Evolutionary conservation across 2,797 vertebrate species (phyloP).

Genomic region (Calcarius lapponicus): DNA sequence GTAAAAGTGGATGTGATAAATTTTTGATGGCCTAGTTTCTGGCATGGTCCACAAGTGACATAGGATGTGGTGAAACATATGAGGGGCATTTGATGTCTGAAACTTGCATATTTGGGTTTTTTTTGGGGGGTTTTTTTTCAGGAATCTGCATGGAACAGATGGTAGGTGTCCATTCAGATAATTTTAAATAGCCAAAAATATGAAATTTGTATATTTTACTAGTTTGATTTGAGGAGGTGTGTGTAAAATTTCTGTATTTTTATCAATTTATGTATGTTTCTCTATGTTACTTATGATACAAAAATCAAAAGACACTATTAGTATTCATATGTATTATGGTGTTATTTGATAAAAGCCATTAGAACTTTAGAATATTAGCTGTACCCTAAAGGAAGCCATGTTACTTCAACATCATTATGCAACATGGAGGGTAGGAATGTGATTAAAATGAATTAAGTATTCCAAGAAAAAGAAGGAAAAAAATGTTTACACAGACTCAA

Average conservation of each 20-base stretch:
- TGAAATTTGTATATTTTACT: not conserved
- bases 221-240: not conserved
- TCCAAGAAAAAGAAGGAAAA: not conserved
- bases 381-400: not conserved
- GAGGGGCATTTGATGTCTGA: not conserved
- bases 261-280: not conserved
- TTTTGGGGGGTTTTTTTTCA: not conserved
- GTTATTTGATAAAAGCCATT: not conserved
- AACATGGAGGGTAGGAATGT: not conserved
- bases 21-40: not conserved
- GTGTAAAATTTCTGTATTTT: not conserved
- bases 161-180: not conserved
- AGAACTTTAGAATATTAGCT: not conserved
- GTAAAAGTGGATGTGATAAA: not conserved
- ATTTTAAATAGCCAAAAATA: not conserved
- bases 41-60: not conserved
- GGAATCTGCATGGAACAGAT: not conserved
- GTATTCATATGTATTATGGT: not conserved
- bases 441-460: not conserved
- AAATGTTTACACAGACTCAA: not conserved
- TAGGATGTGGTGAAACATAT: not conserved
- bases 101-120: not conserved
- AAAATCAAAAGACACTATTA: not conserved
- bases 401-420: not conserved
- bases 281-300: not conserved